phyloP scores from a whole-genome alignment of 2,888 invertebrate species.

The Lamellibrachia satsuma region DNA sequence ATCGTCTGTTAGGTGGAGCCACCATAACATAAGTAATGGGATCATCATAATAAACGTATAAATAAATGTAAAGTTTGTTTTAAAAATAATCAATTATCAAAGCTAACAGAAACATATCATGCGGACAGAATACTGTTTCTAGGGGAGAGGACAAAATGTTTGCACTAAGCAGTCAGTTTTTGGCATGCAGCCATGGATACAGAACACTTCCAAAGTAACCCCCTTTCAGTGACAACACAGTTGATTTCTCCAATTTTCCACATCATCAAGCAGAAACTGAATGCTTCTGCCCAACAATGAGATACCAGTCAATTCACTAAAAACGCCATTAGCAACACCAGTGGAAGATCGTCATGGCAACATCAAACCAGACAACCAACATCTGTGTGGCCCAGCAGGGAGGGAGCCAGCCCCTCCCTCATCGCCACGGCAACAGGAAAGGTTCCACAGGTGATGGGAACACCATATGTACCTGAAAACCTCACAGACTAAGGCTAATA shows the following conservation, averaged over 20 bases:
- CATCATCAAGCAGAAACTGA: neutral
- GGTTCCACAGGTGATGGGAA: neutral
- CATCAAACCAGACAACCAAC: neutral
- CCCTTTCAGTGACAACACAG: neutral
- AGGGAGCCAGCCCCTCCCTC: neutral
- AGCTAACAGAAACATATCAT: neutral
- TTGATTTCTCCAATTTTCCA: neutral
- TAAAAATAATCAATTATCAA: neutral
- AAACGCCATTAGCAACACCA: neutral
- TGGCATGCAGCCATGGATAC: neutral
- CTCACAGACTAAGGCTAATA: neutral
- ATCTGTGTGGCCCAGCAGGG: neutral
- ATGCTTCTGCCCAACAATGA: neutral
- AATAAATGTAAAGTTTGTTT: neutral
- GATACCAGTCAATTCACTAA: neutral
- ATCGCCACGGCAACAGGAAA: neutral
- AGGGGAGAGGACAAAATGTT: neutral
- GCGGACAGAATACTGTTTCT: neutral
- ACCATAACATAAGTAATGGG: neutral
- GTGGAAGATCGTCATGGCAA: neutral
- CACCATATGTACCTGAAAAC: neutral
- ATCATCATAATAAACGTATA: neutral
- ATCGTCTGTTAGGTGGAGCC: neutral
- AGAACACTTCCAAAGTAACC: neutral
- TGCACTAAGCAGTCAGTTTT: neutral